Conservation (phyloP, 2,888 invertebrate species). For the Harmothoe impar region DNA sequence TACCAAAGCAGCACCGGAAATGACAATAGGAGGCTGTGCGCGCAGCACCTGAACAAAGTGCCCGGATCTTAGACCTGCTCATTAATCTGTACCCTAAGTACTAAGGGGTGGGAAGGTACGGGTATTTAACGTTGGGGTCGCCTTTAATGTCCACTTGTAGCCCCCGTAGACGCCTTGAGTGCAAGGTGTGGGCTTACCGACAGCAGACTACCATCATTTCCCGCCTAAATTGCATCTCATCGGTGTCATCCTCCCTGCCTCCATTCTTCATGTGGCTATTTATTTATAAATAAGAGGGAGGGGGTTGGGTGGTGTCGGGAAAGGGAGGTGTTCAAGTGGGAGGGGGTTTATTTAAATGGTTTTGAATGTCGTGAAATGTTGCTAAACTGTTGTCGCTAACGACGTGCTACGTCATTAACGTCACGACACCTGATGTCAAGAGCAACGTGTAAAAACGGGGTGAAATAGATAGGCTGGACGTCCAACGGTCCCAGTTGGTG, state of each 20-base stretch:
- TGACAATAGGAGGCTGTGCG: not conserved
- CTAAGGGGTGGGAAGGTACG: not conserved
- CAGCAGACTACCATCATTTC: not conserved
- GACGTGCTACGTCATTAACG: not conserved
- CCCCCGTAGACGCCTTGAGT: not conserved
- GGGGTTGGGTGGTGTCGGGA: too few species aligned
- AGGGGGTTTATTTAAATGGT: not conserved
- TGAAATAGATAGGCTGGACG: too few species aligned
- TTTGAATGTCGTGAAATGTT: not conserved
- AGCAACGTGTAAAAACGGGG: too few species aligned
- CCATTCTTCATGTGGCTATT: not conserved
- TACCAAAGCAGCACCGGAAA: too few species aligned
- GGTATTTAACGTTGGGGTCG: not conserved
- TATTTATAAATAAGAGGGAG: not conserved
- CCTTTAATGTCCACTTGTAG: not conserved
- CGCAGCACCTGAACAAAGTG: slow-evolving; percentile 39
- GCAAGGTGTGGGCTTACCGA: not conserved
- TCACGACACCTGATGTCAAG: not conserved
- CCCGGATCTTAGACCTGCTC: slow-evolving; percentile 40
- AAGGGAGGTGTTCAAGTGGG: not conserved
- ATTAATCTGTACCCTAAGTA: slow-evolving; percentile 26
- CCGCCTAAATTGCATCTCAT: slow-evolving; percentile 19
- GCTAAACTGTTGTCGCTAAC: slow-evolving; percentile 18
- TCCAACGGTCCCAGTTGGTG: too few species aligned
- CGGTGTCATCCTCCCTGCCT: not conserved